phyloP scores from a whole-genome alignment of 2,888 invertebrate genomes.

The Ormyrus thymus region DNA sequence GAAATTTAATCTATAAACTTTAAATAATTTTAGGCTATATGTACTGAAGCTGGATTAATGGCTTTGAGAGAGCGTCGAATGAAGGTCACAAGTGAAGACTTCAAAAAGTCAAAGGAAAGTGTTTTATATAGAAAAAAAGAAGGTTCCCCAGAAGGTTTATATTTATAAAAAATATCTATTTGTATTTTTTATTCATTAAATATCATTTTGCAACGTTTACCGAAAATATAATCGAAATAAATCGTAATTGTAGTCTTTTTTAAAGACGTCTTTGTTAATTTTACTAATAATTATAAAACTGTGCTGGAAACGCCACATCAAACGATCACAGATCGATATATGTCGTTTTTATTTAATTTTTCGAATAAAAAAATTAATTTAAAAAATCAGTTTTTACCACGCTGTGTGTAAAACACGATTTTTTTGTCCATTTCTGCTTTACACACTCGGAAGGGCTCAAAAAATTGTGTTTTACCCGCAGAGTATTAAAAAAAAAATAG shows the following conservation, averaged over 20 bases:
- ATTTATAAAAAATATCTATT: slow-evolving; percentile 82
- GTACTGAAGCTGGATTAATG: slow-evolving; percentile 99
- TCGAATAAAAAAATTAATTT: no score
- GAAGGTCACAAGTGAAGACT: slow-evolving; percentile 99
- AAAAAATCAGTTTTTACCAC: no score
- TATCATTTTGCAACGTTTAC: slow-evolving; percentile 50
- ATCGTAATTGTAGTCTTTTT: slow-evolving; percentile 40
- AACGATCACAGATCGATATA: no score
- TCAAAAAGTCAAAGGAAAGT: slow-evolving; percentile 99
- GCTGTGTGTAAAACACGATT: no score
- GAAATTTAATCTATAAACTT: slow-evolving; percentile 3
- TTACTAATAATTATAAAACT: not conserved
- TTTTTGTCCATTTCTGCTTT: no score
- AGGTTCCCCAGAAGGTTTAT: slow-evolving; percentile 98
- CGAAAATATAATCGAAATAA: slow-evolving; percentile 46
- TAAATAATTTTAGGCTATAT: slow-evolving; percentile 87
- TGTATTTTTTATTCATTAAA: slow-evolving; percentile 48
- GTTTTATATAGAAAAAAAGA: slow-evolving; percentile 99
- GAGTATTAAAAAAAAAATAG: no score
- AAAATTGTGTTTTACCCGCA: no score
- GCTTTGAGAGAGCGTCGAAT: slow-evolving; percentile 97
- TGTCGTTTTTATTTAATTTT: no score
- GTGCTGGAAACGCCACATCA: no score
- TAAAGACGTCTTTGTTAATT: not conserved
- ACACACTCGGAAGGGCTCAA: no score